A percentile compares a stretch with the other conserved stretches of the same genome.
Evolutionary conservation across 2,113 vertebrate species (phyloP).

Genomic region (Opisthocomus hoazin): DNA sequence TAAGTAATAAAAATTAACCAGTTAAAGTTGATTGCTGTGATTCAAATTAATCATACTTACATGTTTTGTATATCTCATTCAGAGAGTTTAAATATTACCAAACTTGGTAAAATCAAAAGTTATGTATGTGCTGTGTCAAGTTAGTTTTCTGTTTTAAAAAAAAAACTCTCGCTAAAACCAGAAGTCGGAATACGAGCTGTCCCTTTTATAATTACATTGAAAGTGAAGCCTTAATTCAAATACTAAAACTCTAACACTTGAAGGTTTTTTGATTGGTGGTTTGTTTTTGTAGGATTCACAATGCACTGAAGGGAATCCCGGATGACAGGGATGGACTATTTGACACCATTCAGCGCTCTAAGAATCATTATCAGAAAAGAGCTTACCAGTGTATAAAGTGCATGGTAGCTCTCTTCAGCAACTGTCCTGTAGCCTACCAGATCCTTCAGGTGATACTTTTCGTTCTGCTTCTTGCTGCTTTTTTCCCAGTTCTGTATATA

Average conservation of each 20-base stretch:
- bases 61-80: not conserved
- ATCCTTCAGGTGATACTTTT: slow-evolving; percentile 88
- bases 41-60: not conserved
- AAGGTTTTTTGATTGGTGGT: not conserved
- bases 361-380: slow-evolving; percentile 99
- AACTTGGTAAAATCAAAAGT: not conserved
- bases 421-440: slow-evolving; percentile 98
- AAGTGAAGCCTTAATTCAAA: not conserved
- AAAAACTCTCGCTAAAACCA: too few species aligned
- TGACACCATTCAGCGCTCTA: slow-evolving; percentile 99
- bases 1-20: not conserved
- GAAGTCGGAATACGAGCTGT: not conserved
- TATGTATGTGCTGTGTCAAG: not conserved
- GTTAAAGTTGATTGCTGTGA: not conserved
- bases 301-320: slow-evolving; percentile 97
- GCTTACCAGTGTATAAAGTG: slow-evolving; percentile 99
- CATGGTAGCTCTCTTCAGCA: slow-evolving; percentile 99
- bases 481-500: not conserved
- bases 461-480: not conserved
- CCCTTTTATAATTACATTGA: not conserved
- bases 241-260: not conserved
- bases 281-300: slow-evolving; percentile 87
- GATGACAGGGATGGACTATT: slow-evolving; percentile 97
- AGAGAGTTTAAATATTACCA: not conserved
- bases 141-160: not conserved